A percentile compares a stretch with the other conserved stretches of the same genome.
Evolutionary conservation across 2,113 vertebrate species (phyloP).

Genomic region (Serinus canaria): DNA sequence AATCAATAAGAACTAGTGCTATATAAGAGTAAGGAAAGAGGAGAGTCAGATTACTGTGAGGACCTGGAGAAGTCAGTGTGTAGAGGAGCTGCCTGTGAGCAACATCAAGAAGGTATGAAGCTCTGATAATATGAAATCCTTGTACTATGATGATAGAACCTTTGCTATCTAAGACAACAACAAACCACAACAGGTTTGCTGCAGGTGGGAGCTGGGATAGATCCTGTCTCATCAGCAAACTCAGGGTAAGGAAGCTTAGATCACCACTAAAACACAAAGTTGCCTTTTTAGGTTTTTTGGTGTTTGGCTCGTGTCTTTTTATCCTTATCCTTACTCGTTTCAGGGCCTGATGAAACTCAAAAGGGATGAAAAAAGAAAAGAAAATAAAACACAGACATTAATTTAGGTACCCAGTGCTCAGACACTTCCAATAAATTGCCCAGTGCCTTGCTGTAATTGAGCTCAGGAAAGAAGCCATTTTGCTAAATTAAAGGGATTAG

Average conservation of each 20-base stretch:
- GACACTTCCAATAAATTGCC: not conserved
- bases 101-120: too few relatives aligned
- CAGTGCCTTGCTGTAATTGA: not conserved
- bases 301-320: fast-evolving
- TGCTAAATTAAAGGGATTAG: not conserved
- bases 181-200: not conserved
- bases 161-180: too few relatives aligned
- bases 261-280: not conserved
- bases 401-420: not conserved
- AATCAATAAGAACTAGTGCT: too few relatives aligned
- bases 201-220: not conserved
- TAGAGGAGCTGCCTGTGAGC: too few relatives aligned
- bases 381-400: not conserved
- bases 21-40: too few relatives aligned
- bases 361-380: not conserved
- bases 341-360: not conserved
- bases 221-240: not conserved
- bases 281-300: not conserved
- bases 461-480: not conserved
- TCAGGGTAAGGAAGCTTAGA: not conserved
- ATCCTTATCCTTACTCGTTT: not conserved
- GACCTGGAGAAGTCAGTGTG: too few relatives aligned
- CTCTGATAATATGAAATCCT: too few relatives aligned
- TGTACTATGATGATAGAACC: too few relatives aligned
- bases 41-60: too few relatives aligned